These are phyloP conservation scores for Lophochroa leadbeateri DNA, from an alignment of 2,113 vertebrate genomes.

Conservation along the genomic window DNA sequence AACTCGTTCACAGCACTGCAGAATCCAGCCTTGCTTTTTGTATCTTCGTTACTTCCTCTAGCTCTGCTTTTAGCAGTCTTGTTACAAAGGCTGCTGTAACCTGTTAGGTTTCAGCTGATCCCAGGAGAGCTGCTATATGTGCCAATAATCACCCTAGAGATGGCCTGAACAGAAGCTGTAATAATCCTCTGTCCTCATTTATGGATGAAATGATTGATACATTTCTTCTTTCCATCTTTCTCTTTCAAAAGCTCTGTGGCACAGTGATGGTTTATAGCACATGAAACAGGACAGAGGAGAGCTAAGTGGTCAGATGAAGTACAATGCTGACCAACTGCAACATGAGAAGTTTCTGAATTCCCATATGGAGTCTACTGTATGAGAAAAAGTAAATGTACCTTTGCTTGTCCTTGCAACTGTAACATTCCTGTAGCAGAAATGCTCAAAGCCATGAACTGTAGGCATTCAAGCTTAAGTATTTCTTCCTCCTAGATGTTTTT, in stretches of 20 bases:
- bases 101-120: not conserved
- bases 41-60: not conserved
- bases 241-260: not conserved
- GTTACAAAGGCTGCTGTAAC: not conserved
- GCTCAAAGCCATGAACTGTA: not conserved
- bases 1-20: not conserved
- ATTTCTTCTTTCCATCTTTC: not conserved
- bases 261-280: accelerated
- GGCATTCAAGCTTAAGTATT: not conserved
- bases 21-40: not conserved
- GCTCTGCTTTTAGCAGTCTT: not conserved
- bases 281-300: not conserved
- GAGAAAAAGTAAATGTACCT: not conserved
- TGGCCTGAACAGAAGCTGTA: not conserved
- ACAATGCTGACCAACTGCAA: not conserved
- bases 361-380: not conserved
- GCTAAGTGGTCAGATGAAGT: not conserved
- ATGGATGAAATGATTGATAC: not conserved
- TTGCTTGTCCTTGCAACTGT: not conserved
- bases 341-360: not conserved
- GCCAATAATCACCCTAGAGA: not conserved
- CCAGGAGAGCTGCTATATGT: not conserved
- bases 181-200: not conserved
- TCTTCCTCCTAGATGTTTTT: not conserved
- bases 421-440: not conserved